phyloP scores from a whole-genome alignment of 92 coral and sea anemone genomes.

The Virgularia gustaviana region DNA sequence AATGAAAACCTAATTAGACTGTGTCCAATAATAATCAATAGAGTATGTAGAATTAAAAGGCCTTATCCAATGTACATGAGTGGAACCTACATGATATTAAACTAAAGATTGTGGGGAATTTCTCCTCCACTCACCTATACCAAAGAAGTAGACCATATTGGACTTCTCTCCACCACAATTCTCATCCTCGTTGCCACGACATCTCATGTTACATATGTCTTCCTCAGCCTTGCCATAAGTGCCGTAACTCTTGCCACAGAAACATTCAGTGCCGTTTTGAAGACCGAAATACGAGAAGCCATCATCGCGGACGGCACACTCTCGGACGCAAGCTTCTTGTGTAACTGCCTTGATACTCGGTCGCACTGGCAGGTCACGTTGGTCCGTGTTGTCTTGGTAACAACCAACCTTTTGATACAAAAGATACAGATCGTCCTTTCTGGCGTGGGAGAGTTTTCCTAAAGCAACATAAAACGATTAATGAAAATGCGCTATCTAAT shows the following conservation, averaged over 20 bases:
- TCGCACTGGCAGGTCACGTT: conserved; percentile 69
- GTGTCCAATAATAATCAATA: no score
- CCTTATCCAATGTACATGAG: no score
- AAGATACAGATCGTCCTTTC: conserved; percentile 83
- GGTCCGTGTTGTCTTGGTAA: conserved; percentile 61
- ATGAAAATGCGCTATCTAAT: not conserved
- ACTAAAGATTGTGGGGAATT: no score
- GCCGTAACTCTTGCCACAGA: conserved; percentile 91
- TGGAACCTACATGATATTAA: no score
- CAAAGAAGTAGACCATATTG: conserved; percentile 93
- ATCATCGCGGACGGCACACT: conserved; percentile 90
- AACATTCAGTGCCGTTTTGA: conserved; percentile 83
- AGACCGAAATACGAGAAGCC: conserved; percentile 91
- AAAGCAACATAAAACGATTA: no score
- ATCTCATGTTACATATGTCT: conserved; percentile 65
- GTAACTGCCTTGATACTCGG: conserved; percentile 66
- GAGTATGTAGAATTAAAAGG: no score
- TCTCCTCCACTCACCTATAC: conserved; percentile 75
- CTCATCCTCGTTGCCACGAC: conserved; percentile 86
- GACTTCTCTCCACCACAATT: conserved; percentile 85
- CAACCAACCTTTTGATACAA: conserved; percentile 98
- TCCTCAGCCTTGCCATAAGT: conserved; percentile 82
- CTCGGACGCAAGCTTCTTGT: conserved; percentile 90
- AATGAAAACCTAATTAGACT: no score
- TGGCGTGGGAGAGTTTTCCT: conserved; percentile 75